A percentile compares a stretch with the other conserved stretches of the same genome.
Evolutionary conservation across 2,888 invertebrate species (phyloP).

Genomic region (Catotricha subobsoleta): DNA sequence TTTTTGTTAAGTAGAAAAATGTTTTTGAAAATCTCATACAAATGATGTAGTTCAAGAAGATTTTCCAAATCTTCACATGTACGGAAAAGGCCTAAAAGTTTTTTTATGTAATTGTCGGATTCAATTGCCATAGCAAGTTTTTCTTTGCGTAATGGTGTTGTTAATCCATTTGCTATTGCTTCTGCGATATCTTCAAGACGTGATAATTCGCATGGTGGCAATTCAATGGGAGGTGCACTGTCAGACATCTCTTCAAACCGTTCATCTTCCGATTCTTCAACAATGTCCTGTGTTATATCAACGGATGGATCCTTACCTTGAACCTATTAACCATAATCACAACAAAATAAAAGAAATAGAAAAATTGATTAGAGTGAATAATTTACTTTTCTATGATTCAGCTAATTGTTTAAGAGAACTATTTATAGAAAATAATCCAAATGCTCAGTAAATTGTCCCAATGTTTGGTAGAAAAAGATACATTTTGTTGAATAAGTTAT

Average conservation of each 20-base stretch:
- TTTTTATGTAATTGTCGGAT: slow-evolving; percentile 86
- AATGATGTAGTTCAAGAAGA: slow-evolving; percentile 80
- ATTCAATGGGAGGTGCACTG: slow-evolving; percentile 79
- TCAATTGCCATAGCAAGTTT: slow-evolving; percentile 86
- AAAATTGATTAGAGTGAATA: too few species aligned
- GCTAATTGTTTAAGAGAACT: too few species aligned
- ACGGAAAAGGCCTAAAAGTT: slow-evolving; percentile 85
- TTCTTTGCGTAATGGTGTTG: slow-evolving; percentile 80
- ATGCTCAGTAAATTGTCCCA: too few species aligned
- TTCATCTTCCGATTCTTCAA: slow-evolving; percentile 93
- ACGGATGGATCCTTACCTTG: slow-evolving; percentile 99
- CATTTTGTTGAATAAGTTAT: too few species aligned
- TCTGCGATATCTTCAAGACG: slow-evolving; percentile 91
- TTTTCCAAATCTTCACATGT: slow-evolving; percentile 96
- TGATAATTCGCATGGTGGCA: slow-evolving; percentile 88
- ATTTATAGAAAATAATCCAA: too few species aligned
- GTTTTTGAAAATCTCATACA: slow-evolving; percentile 97
- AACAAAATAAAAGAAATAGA: background rate
- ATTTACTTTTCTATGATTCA: background rate
- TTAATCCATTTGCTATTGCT: slow-evolving; percentile 70
- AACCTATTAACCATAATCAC: slow-evolving; percentile 37
- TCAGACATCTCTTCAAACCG: slow-evolving; percentile 93
- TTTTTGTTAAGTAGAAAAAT: slow-evolving; percentile 97
- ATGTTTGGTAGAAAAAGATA: too few species aligned
- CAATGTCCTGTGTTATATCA: slow-evolving; percentile 92